phyloP scores from a whole-genome alignment of 2,113 vertebrate genomes.

The Felis catus region F.catus_Fca126_mat1.0 CM031419.1:174839001-174839500 shows the following conservation, averaged over 20 bases:
- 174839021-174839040: neutral
- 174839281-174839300: neutral
- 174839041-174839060: neutral
- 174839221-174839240: neutral
- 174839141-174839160: neutral
- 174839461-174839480: neutral
- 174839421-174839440: slow-evolving; percentile 42
- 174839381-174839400: neutral
- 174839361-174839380: neutral
- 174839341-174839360: neutral
- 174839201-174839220: neutral
- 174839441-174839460: slow-evolving; percentile 66
- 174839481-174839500: neutral
- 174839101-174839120: neutral
- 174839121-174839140: neutral
- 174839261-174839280: neutral
- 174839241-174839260: neutral
- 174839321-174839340: neutral
- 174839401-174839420: slow-evolving; percentile 24
- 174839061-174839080: neutral
- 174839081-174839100: neutral
- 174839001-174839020: neutral
- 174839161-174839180: neutral
- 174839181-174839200: neutral
- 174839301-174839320: neutral